Conservation (phyloP, 2,797 vertebrate genomes). For the Diplodus puntazzo region DNA sequence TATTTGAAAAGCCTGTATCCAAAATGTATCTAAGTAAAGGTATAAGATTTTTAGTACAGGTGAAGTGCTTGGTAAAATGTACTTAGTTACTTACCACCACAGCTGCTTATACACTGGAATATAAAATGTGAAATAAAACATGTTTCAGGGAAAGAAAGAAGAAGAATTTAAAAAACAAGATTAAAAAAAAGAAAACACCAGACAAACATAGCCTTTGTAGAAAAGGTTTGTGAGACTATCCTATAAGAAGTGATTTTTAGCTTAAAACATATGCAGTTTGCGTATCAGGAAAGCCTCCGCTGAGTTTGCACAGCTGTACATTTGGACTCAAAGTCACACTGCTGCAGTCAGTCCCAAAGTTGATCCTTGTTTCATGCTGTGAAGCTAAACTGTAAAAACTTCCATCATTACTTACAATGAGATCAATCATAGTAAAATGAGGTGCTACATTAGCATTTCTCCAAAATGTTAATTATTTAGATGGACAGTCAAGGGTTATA, state of each 20-base stretch:
- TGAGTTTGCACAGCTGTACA: conserved; percentile 68
- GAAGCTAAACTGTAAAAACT: not conserved
- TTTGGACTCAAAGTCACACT: conserved; percentile 44
- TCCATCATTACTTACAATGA: not conserved
- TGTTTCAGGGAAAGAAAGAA: not conserved
- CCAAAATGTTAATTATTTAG: not conserved
- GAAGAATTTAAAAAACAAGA: no score
- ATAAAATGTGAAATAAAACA: no score
- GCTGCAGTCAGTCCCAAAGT: not conserved
- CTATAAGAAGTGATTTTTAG: not conserved
- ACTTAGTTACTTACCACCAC: no score
- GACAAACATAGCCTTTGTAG: not conserved
- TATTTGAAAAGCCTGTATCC: not conserved
- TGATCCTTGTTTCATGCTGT: not conserved
- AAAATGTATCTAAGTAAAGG: not conserved
- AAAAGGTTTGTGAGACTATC: not conserved
- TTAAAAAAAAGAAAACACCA: no score
- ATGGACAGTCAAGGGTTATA: no score
- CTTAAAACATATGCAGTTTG: not conserved
- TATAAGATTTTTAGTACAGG: not conserved
- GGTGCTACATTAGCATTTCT: not conserved
- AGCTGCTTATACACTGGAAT: no score
- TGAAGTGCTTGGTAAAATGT: no score
- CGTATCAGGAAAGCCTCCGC: not conserved
- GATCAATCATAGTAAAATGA: not conserved